Evolutionary conservation across 2,797 vertebrate genomes (phyloP), one percentile per base, ranked within the genome.

Genomic region (Denticeps clupeoides): DNA sequence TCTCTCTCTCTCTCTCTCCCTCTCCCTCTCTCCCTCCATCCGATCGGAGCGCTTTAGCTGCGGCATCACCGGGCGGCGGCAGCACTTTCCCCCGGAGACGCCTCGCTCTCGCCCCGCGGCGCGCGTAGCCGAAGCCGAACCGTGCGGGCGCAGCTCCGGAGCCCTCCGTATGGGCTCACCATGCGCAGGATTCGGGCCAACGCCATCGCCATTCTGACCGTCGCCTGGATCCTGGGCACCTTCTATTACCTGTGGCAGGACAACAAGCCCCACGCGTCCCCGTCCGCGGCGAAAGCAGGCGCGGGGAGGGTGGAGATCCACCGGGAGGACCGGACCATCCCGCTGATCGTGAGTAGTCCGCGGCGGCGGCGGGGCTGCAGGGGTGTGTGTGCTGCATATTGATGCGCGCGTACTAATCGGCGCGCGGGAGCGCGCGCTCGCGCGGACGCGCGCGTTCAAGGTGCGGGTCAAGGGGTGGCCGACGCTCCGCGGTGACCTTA

Each of bases 171-270:
- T 85, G 81, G 82, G 73, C 77, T 80, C 86, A 89, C 79, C 75
- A 97, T 97, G 93, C 90, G 93, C 79, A 87, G 89, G 85, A 89
- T 97, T 78, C 85, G 93, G 81, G 91, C 91, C 69, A 97, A 96
- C 87, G 93, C 91, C 82, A 95, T 97, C 72, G 93, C 90, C 46
- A 91, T 97, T 75, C 87, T 97, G 72, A 95, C 93, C 8, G 90
- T 93, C 35, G 93, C 93, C 52, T 97, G 93, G 93, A 97, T 97
- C 82, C 75, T 98, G 68, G 93, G 93, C 51, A 97, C 92, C 72
- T 97, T 97, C 69, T 98, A 98, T 82, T 96, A 95, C 90, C 90
- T 96, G 87, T 97, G 93, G 93, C 93, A 97, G 87, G 93, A 94
- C 85, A 93, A 79, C 80, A 93, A 89, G 67, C 88, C 90, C 9